Conservation (phyloP, 2,888 invertebrate genomes). For the Euplagia quadripunctaria region DNA sequence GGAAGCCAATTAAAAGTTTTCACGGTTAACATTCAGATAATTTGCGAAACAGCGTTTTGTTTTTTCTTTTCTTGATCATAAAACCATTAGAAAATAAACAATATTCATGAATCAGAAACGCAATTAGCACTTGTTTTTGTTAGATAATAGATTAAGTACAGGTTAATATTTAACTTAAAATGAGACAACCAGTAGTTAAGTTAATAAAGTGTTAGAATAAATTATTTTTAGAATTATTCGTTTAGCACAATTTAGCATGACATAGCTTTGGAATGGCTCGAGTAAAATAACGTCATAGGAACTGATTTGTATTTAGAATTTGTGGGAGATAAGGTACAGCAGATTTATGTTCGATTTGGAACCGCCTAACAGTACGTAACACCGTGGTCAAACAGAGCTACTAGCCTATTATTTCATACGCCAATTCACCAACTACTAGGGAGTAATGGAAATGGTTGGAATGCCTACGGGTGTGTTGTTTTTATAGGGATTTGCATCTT, state of each 20-base stretch:
- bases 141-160: not conserved
- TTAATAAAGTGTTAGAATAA: not conserved
- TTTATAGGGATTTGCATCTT: no score
- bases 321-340: no score
- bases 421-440: no score
- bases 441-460: no score
- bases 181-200: not conserved
- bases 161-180: not conserved
- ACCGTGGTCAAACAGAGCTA: not conserved
- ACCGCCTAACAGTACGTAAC: not conserved
- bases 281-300: no score
- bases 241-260: not conserved
- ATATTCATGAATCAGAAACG: not conserved
- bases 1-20: no score
- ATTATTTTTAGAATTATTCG: not conserved
- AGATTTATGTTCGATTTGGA: not conserved
- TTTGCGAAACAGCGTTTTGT: not conserved
- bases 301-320: no score
- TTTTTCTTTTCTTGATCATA: not conserved
- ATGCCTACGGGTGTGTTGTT: no score
- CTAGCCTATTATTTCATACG: no score
- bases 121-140: not conserved
- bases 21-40: not conserved
- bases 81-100: not conserved
- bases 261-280: not conserved